A percentile compares a stretch with the other conserved stretches of the same genome.
Conservation (phyloP, 2,888 invertebrate species). For the Apeira syringaria region DNA sequence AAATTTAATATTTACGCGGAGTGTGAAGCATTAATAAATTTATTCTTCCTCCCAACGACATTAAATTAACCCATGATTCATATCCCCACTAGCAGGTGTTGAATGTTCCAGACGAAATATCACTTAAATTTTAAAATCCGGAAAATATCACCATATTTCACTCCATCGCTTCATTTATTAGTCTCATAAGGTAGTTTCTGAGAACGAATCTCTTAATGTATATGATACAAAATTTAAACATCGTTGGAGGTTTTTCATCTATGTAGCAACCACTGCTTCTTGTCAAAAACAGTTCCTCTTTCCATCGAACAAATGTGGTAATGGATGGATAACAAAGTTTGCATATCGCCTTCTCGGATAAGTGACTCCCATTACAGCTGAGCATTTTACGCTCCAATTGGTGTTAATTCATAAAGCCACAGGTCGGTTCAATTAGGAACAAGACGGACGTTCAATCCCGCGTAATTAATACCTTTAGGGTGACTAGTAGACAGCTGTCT, state of each 20-base stretch:
- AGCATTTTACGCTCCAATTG: conserved; percentile 63
- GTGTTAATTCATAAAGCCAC: conserved; percentile 54
- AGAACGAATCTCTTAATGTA: conserved; percentile 6
- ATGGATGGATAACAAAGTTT: conserved; percentile 7
- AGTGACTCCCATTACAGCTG: conserved; percentile 17
- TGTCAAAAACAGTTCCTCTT: neutral
- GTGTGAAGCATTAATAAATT: conserved; percentile 2
- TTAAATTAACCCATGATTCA: conserved; percentile 26
- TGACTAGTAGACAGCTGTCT: conserved; percentile 18
- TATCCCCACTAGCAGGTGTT: conserved; percentile 29
- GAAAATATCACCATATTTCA: neutral
- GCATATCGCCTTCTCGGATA: conserved; percentile 11
- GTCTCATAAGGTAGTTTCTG: neutral
- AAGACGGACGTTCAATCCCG: conserved; percentile 35
- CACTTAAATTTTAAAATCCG: conserved; percentile 7
- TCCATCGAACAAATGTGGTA: neutral
- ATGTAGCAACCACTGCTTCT: neutral
- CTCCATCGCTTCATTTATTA: neutral
- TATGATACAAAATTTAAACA: neutral
- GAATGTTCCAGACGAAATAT: conserved; percentile 23
- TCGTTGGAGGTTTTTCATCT: neutral
- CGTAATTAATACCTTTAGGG: conserved; percentile 15
- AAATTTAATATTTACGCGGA: neutral
- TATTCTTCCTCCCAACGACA: conserved; percentile 1
- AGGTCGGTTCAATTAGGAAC: conserved; percentile 43